Base-by-base conservation (phyloP, 2,888 invertebrate species). In the Carabus problematicus region DNA sequence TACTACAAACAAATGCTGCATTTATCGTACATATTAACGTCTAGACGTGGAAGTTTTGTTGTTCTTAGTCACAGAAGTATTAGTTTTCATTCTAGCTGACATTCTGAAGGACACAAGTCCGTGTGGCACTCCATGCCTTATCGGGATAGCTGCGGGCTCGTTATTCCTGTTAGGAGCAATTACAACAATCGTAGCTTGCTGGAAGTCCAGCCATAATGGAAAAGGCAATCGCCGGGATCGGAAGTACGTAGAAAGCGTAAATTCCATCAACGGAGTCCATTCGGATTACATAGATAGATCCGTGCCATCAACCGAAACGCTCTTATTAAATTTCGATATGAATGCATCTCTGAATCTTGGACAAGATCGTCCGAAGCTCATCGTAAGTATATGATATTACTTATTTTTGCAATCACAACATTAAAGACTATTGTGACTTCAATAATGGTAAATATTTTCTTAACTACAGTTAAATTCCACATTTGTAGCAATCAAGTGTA, bases 41-140 rank as follows among this genome's bases (percentile, higher is more conserved):
- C 29, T 29, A 29, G 29, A 29, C 29, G 29, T 29, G 29, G 3
- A 29, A 3, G 29, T 3, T 29, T 29, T 29, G 29, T 3, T 29
- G 29, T 29, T 29, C 29, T 6, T 29, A 6, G 29, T 29, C 29
- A 41, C 1, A 42, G 41, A 40, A 52, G 39, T n/a, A 19, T 19
- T 8, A 18, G 18, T 16, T 43, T 55, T 3, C 2, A 1, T 8
- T n/a, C 42, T 14, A 77, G 79, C 76, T 29, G 77, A 77, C 47
- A 72, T 76, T 64, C 72, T 76, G 74, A 78, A 79, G 62, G 72
- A 76, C 49, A 73, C 45, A 29, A 73, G 75, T 59, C 73, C 76
- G 3, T 85, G 85, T 72, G 85, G 84, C 29, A 80, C 82, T 0
- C 77, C 80, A 1, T 85, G 85, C 72, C 77, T 84, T 71, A 73